Evolutionary conservation across 1,140 invertebrate species (phyloP).

Genomic region (Eumeta japonica): DNA sequence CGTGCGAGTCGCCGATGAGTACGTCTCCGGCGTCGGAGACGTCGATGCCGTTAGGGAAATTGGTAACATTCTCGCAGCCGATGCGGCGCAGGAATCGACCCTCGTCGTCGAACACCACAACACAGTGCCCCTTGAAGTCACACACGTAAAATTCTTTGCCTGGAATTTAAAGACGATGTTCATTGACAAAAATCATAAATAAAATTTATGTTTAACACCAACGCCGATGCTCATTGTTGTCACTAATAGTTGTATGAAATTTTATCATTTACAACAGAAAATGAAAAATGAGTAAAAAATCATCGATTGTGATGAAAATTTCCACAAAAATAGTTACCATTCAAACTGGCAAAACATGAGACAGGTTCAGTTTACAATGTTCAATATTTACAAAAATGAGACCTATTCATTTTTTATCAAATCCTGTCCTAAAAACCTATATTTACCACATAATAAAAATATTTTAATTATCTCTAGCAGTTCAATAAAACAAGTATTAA

Average conservation of each 20-base stretch:
- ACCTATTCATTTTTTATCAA: no score
- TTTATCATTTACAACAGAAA: conserved; percentile 8
- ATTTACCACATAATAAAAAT: no score
- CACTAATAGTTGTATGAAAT: neutral
- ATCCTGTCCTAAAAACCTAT: no score
- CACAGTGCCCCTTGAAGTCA: conserved; percentile 97
- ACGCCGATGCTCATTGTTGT: neutral
- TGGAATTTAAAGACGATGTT: no score
- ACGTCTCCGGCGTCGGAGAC: conserved; percentile 95
- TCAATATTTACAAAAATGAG: no score
- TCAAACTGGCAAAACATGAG: no score
- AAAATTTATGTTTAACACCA: neutral
- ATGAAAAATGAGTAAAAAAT: conserved; percentile 8
- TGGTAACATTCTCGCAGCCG: conserved; percentile 92
- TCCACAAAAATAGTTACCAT: no score
- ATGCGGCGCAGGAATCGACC: conserved; percentile 89
- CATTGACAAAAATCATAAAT: conserved; percentile 1
- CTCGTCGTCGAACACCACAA: conserved; percentile 91
- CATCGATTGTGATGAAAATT: neutral
- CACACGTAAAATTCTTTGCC: conserved; percentile 95
- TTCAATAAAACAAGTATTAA: no score
- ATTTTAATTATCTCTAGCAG: no score
- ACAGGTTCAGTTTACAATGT: no score
- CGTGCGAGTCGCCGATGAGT: conserved; percentile 94
- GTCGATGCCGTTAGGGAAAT: conserved; percentile 97